Conservation (phyloP, 2,888 invertebrate genomes). For the Pammene fasciana region DNA sequence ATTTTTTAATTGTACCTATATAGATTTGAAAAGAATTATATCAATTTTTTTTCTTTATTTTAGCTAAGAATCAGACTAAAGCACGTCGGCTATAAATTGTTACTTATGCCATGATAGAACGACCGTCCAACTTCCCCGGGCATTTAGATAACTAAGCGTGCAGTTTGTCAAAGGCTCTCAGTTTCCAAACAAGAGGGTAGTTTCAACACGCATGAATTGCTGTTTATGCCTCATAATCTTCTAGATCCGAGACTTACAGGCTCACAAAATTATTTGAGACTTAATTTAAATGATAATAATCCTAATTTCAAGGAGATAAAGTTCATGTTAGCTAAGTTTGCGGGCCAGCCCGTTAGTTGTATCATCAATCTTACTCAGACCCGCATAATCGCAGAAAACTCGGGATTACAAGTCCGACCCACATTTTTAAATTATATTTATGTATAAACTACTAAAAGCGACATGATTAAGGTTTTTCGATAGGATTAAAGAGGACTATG, state of each 20-base stretch:
- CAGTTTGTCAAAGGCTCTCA: conserved; percentile 12
- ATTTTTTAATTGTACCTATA: too few species aligned
- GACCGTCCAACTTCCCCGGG: not conserved
- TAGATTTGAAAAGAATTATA: too few species aligned
- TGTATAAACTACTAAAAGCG: conserved; percentile 44
- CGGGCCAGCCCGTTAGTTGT: conserved; percentile 55
- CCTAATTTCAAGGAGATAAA: not conserved
- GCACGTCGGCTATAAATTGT: too few species aligned
- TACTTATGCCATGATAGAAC: not conserved
- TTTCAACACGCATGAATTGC: conserved; percentile 62
- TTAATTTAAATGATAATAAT: not conserved
- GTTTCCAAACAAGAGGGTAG: conserved; percentile 30
- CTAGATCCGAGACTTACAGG: conserved; percentile 55
- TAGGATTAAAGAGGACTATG: not conserved
- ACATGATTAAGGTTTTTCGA: conserved; percentile 5
- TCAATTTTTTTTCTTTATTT: too few species aligned
- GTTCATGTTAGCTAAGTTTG: not conserved
- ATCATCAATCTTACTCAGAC: conserved; percentile 80
- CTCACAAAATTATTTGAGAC: conserved; percentile 33
- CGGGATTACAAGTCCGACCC: conserved; percentile 65
- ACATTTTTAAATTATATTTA: conserved; percentile 67
- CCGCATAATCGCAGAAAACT: conserved; percentile 77
- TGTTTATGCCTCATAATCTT: conserved; percentile 74
- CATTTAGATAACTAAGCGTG: not conserved
- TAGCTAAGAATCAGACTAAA: too few species aligned